A percentile compares a stretch with the other conserved stretches of the same genome.
phyloP scores from a whole-genome alignment of 2,888 invertebrate genomes.

The Mesorhabditis sp. region DNA sequence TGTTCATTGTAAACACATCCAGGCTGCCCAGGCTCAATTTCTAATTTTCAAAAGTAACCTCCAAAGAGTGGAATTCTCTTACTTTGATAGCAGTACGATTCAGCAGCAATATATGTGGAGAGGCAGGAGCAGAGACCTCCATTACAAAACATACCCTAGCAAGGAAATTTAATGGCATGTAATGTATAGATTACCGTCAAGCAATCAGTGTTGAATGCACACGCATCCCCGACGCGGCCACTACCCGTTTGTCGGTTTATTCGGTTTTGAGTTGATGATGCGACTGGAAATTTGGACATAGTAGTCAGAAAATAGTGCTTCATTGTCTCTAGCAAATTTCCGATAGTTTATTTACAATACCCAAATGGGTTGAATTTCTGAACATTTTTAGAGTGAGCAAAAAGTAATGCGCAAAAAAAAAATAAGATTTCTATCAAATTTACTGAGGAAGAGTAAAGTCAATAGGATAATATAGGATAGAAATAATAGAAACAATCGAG shows the following conservation, averaged over 20 bases:
- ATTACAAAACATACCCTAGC: slow-evolving; percentile 48
- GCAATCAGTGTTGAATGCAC: slow-evolving; percentile 47
- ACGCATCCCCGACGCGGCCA: slow-evolving; percentile 45
- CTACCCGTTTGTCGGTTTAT: slow-evolving; percentile 36
- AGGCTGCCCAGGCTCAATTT: slow-evolving; percentile 47
- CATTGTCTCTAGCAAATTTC: too few species aligned
- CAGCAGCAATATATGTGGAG: slow-evolving; percentile 44
- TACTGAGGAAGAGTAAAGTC: too few species aligned
- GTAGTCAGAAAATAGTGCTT: too few species aligned
- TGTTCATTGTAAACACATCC: slow-evolving; percentile 47
- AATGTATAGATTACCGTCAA: slow-evolving; percentile 23
- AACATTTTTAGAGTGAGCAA: too few species aligned
- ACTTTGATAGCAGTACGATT: slow-evolving; percentile 46
- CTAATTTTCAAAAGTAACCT: slow-evolving; percentile 16
- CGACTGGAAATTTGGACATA: too few species aligned
- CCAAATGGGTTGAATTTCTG: too few species aligned
- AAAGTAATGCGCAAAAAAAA: too few species aligned
- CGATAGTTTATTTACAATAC: too few species aligned
- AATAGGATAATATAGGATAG: too few species aligned
- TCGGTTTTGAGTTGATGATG: not conserved
- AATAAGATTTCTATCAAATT: too few species aligned
- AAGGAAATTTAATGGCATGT: not conserved
- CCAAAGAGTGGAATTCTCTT: slow-evolving; percentile 9
- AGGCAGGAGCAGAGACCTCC: slow-evolving; percentile 45
- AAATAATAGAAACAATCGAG: too few species aligned